phyloP scores from a whole-genome alignment of 53 echinoderm and acorn worm species.

The Astropecten irregularis region DNA sequence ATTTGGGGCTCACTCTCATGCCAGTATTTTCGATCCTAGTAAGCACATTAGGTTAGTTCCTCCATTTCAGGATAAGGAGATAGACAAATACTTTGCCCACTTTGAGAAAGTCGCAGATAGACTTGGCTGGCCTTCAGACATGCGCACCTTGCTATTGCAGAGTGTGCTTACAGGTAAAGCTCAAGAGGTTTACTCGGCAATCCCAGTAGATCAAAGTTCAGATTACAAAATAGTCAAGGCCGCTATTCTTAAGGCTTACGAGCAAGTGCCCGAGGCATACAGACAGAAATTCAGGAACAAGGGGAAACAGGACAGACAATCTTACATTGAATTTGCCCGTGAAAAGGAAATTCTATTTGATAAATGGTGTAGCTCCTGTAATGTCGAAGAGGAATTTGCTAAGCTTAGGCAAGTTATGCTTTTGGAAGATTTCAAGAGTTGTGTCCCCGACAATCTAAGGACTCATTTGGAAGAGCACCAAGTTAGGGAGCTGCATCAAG shows the following conservation, averaged over 20 bases:
- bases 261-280: slow-evolving; percentile 21
- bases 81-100: slow-evolving; percentile 1
- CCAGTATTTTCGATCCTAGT: not conserved
- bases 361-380: slow-evolving; percentile 17
- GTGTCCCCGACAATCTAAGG: slow-evolving; percentile 21
- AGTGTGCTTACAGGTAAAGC: slow-evolving; percentile 2
- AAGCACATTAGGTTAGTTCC: slow-evolving; percentile 12
- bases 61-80: not conserved
- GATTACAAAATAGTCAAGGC: slow-evolving; percentile 13
- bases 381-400: slow-evolving; percentile 37
- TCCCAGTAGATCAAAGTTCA: slow-evolving; percentile 17
- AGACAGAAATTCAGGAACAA: slow-evolving; percentile 17
- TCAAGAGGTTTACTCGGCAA: not conserved
- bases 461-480: slow-evolving; percentile 37
- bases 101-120: not conserved
- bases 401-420: slow-evolving; percentile 38
- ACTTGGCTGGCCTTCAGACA: slow-evolving; percentile 3
- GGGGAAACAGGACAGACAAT: not conserved
- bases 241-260: not conserved
- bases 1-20: not conserved
- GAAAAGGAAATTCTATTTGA: slow-evolving; percentile 22
- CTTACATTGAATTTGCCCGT: slow-evolving; percentile 4
- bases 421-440: slow-evolving; percentile 41
- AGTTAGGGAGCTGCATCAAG: slow-evolving; percentile 24
- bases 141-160: not conserved